These are phyloP conservation scores for Ornithoptera alexandrae DNA, from an alignment of 2,888 invertebrate genomes.

Conservation along the genomic window DNA sequence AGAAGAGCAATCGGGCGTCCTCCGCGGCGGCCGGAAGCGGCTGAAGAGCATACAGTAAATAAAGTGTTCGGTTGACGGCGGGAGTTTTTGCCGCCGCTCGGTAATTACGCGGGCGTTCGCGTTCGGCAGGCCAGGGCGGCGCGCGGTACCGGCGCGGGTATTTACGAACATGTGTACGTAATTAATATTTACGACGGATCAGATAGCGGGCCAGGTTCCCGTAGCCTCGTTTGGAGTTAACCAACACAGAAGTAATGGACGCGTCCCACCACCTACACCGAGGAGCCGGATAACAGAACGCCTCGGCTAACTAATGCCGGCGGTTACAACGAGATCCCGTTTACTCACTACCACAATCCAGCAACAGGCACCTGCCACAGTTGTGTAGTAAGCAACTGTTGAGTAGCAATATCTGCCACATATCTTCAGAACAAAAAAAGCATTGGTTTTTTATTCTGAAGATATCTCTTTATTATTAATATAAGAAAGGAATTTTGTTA, in stretches of 20 bases:
- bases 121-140: constrained; percentile 55
- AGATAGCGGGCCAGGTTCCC: constrained; percentile 65
- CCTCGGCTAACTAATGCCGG: no score
- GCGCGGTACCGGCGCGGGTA: constrained; percentile 69
- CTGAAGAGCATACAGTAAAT: constrained; percentile 73
- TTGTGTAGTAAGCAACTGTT: no score
- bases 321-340: no score
- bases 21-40: constrained; percentile 69
- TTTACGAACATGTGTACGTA: constrained; percentile 79
- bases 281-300: no score
- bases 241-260: constrained; percentile 56
- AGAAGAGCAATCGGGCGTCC: constrained; percentile 68
- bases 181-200: constrained; percentile 79
- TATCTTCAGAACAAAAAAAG: no score
- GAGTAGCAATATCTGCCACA: no score
- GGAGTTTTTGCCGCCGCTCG: constrained; percentile 61
- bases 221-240: constrained; percentile 58
- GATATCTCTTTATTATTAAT: no score
- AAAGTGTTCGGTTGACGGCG: constrained; percentile 72
- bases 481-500: no score
- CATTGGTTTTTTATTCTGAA: no score
- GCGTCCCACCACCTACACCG: constrained; percentile 10
- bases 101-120: constrained; percentile 60
- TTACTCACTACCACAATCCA: no score
- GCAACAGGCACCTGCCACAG: no score